Conservation (phyloP, 1,140 invertebrate species). For the Lycorma delicatula region DNA sequence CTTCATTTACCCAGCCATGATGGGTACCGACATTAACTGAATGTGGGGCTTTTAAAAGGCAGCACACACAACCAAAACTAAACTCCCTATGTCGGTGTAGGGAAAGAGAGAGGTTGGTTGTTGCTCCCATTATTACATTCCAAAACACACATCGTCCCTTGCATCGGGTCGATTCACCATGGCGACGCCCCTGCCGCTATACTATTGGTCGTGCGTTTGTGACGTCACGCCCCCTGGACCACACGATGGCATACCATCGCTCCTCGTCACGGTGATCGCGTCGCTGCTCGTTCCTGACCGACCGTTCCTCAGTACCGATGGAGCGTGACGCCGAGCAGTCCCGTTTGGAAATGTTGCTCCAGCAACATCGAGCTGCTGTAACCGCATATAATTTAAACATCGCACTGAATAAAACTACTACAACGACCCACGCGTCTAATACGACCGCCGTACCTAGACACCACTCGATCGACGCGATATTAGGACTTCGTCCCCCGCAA, state of each 20-base stretch:
- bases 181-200: background rate
- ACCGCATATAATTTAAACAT: slow-evolving; percentile 17
- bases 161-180: slow-evolving; percentile 11
- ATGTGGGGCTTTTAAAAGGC: slow-evolving; percentile 17
- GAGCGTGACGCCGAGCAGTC: slow-evolving; percentile 11
- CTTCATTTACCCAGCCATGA: slow-evolving; percentile 6
- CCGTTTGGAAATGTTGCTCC: slow-evolving; percentile 22
- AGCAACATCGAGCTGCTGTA: slow-evolving; percentile 22
- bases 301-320: slow-evolving; percentile 21
- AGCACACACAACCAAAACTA: background rate
- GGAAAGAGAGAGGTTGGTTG: slow-evolving; percentile 4
- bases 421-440: slow-evolving; percentile 7
- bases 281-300: background rate
- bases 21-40: slow-evolving; percentile 2
- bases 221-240: slow-evolving; percentile 9
- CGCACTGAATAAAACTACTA: background rate
- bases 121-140: slow-evolving; percentile 21
- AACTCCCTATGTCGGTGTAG: background rate
- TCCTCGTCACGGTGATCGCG: background rate
- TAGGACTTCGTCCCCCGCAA: slow-evolving; percentile 14
- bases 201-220: slow-evolving; percentile 5
- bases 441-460: slow-evolving; percentile 21
- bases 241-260: background rate
- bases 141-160: slow-evolving; percentile 9
- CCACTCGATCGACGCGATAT: slow-evolving; percentile 25